phyloP scores from a whole-genome alignment of 2,113 vertebrate genomes.

The Cariama cristata region DNA sequence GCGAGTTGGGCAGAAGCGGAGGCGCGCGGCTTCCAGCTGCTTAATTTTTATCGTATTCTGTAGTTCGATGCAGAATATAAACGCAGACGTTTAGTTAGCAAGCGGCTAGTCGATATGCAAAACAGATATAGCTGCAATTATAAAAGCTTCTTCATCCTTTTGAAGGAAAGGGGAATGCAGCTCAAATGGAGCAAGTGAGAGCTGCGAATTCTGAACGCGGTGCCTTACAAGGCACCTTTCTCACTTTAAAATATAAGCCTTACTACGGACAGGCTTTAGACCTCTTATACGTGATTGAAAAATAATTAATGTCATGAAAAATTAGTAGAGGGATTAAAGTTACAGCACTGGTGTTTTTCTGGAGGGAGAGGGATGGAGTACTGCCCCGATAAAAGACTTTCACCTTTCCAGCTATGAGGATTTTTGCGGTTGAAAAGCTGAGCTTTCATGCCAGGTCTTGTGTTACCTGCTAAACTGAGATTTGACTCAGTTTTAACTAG shows the following conservation, averaged over 20 bases:
- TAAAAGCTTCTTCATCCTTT: not conserved
- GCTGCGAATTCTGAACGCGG: not conserved
- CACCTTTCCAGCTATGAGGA: fast-evolving
- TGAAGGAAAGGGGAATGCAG: not conserved
- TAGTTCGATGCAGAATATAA: not conserved
- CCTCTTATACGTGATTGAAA: not conserved
- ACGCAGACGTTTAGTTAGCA: fast-evolving
- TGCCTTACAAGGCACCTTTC: not conserved
- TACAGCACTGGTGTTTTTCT: not conserved
- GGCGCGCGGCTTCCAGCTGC: not conserved
- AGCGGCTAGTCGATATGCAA: not conserved
- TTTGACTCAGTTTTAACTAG: not conserved
- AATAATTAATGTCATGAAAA: not conserved
- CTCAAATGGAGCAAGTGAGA: not conserved
- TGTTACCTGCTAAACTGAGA: not conserved
- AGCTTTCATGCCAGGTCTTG: not conserved
- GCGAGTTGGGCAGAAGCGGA: not conserved
- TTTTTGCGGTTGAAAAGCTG: not conserved
- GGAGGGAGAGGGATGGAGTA: not conserved
- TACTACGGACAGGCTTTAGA: not conserved
- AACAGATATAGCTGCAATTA: not conserved
- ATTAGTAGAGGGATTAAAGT: not conserved
- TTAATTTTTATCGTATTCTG: fast-evolving
- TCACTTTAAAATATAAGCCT: not conserved
- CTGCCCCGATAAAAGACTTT: not conserved